Base-by-base conservation (phyloP, 2,888 invertebrate genomes). In the Acleris cristana region DNA sequence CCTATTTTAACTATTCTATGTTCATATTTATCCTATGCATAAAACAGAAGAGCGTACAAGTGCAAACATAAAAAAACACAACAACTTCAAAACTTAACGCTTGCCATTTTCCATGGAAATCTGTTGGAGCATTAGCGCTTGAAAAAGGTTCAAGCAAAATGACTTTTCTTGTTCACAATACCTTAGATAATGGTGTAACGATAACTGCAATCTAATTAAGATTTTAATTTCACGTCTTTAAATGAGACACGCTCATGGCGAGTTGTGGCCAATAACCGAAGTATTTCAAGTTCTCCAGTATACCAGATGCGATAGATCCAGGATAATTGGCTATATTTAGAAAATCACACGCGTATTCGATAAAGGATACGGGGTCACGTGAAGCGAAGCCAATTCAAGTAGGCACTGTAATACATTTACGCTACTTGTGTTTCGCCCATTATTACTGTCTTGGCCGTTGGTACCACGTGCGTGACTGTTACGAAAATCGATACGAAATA, bases 251-350 rank as follows among this genome's bases (percentile, higher is more conserved):
- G 49, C 49, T 40, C 40, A 40, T 40, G 14, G 40, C 40, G 40
- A 40, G 40, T 40, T 40, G 40, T 40, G 40, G 40, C 40, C 40
- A 40, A 40, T 40, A 40, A 40, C 34, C 4, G 40, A 40, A 40
- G 14, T 40, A 14, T 40, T 14, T 48, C n/a, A n/a, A 48, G 48
- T 48, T 7, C 7, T 45, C 40, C 14, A 40, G n/a, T 58, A 48
- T n/a, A 23, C 30, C 30, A 56, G 48, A 65, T 65, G 56, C n/a
- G 56, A 60, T 56, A 45, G 18, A 49, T 44, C n/a, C 51, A 61
- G 45, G 56, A 52, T 62, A 56, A 84, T 84, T 77, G 76, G 77
- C 84, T 90, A 90, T 88, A 87, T 84, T 87, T 90, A 89, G 88
- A 81, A 78, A 80, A 82, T 77, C 86, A 88, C 86, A 34, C 85